These are phyloP conservation scores for Tragelaphus oryx DNA, from an alignment of 2,797 vertebrate species.

Conservation along the genomic window DNA sequence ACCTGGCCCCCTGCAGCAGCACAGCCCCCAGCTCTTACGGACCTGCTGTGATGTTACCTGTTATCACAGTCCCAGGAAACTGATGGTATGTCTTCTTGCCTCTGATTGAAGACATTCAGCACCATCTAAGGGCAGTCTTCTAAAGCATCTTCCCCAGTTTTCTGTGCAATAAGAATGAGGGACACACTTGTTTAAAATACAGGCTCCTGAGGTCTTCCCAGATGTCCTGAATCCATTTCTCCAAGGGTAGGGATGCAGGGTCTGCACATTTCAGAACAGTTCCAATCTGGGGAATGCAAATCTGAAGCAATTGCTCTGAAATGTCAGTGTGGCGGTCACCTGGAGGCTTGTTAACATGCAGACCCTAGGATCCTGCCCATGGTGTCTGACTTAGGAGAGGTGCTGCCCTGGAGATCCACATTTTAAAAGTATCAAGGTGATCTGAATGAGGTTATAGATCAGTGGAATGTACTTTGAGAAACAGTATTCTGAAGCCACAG, in stretches of 20 bases:
- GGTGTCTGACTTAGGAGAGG: background rate
- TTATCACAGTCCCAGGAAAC: background rate
- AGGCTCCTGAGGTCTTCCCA: background rate
- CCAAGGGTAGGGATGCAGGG: background rate
- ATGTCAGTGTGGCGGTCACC: background rate
- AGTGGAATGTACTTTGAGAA: background rate
- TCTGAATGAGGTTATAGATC: background rate
- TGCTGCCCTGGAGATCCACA: background rate
- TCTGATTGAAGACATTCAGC: background rate
- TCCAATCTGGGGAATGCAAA: too few relatives aligned
- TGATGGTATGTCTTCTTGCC: too few relatives aligned
- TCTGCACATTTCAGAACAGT: background rate
- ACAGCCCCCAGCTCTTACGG: background rate
- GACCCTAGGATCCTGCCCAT: background rate
- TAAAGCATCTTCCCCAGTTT: background rate
- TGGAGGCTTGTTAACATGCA: background rate
- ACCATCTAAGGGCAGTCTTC: background rate
- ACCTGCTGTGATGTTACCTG: background rate
- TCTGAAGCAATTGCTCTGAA: background rate
- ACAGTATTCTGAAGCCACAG: background rate
- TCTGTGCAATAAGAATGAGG: background rate
- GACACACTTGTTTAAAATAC: too few relatives aligned
- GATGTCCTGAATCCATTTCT: background rate
- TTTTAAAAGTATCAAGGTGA: background rate
- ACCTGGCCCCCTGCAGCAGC: background rate